Evolutionary conservation across 2,113 vertebrate species (phyloP).

Genomic region (Phalacrocorax carbo): DNA sequence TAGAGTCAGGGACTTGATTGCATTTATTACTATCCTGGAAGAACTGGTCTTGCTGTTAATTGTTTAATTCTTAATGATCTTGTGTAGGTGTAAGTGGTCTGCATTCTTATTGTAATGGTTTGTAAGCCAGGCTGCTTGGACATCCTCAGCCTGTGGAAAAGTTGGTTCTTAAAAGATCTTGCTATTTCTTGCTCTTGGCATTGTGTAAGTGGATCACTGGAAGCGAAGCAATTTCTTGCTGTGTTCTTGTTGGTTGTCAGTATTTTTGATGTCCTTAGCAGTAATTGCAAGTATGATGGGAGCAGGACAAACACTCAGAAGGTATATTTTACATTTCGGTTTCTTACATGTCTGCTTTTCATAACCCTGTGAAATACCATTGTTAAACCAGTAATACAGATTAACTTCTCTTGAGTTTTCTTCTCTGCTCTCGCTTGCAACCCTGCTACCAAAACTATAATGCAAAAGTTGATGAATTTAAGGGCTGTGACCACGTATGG

Average conservation of each 20-base stretch:
- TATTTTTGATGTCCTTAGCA: not conserved
- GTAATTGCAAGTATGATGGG: not conserved
- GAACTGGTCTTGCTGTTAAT: conserved; percentile 21
- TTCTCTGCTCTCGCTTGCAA: not conserved
- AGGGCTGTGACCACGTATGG: not conserved
- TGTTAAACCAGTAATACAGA: not conserved
- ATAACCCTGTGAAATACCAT: not conserved
- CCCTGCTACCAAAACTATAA: not conserved
- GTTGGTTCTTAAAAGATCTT: not conserved
- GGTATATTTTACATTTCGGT: not conserved
- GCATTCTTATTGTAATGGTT: not conserved
- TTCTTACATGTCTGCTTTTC: not conserved
- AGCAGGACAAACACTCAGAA: not conserved
- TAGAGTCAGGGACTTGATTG: not conserved
- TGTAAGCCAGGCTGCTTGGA: not conserved
- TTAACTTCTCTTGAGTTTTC: not conserved
- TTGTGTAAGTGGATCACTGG: not conserved
- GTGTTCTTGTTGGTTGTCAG: not conserved
- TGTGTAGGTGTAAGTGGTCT: not conserved
- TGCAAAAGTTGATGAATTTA: not conserved
- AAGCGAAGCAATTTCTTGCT: not conserved
- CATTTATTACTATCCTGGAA: not conserved
- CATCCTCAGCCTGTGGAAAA: not conserved
- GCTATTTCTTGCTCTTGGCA: not conserved
- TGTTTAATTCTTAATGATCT: not conserved